Evolutionary conservation across 2,113 vertebrate genomes (phyloP), one percentile per base, ranked within the genome.

Genomic region (Tympanuchus pallidicinctus): DNA sequence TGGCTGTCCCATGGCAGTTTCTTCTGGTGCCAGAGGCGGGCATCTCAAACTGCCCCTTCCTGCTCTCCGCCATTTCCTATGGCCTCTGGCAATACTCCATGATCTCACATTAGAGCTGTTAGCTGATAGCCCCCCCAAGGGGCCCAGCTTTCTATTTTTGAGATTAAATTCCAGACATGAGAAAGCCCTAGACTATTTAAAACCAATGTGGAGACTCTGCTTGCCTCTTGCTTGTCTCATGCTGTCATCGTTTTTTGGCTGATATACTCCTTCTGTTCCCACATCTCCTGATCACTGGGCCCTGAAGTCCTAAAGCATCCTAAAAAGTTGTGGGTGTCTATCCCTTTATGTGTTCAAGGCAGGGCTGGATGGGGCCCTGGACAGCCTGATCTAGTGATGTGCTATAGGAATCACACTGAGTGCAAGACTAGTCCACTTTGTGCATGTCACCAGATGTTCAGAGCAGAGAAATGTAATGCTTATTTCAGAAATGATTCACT

Each of bases 21-120:
- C 43, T 34, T 5, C 13, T 65, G 57, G 4, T 11, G 10, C 8
- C 43, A 18, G 78, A 5, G 22, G 6, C 2, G n/a, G 6, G 25
- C 43, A 20, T 72, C 28, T 28, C 70, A 60, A n/a, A 28, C 13
- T 1, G 1, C 60, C 38, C 32, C 38, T 71, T 60, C 30, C 52
- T 30, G 22, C 11, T 14, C 43, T 73, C 56, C 69, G n/a, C n/a
- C 30, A 5, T 10, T 18, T 54, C 50, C 54, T 0, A 0, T 19
- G 40, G 28, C 45, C n/a, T 28, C 45, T 59, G 61, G 24, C 36
- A 54, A 73, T 34, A 13, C 9, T 11, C 11, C 10, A 3, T 1
- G 6, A 6, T 20, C 56, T 19, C 38, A 2, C 20, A 54, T 24
- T 6, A 20, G 27, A 28, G 16, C 36, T 22, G 6, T 60, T 83